Evolutionary conservation across 2,888 invertebrate genomes (phyloP).

Genomic region (Chloromyia formosa): DNA sequence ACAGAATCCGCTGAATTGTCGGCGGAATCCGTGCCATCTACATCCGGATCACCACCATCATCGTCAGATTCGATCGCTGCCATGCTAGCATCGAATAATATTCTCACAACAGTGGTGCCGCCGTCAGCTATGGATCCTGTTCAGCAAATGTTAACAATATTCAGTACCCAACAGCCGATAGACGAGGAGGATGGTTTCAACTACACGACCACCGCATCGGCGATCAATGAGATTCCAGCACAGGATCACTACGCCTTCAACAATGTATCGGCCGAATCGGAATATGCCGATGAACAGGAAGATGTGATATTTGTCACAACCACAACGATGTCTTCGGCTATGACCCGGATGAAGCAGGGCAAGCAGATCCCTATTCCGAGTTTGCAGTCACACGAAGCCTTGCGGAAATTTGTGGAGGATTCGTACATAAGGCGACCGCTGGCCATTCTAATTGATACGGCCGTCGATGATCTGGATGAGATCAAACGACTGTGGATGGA

Average conservation of each 20-base stretch:
- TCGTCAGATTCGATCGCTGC: conserved; percentile 47
- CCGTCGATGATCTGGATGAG: conserved; percentile 59
- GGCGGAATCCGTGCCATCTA: background rate
- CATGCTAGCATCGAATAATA: conserved; percentile 20
- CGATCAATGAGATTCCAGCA: conserved; percentile 37
- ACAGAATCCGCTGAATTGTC: background rate
- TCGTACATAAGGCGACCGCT: conserved; percentile 63
- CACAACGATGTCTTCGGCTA: conserved; percentile 47
- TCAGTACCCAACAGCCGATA: conserved; percentile 15
- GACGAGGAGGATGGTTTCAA: conserved; percentile 40
- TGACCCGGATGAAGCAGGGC: conserved; percentile 55
- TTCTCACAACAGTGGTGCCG: conserved; percentile 50
- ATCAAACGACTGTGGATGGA: conserved; percentile 62
- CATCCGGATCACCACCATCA: conserved; percentile 30
- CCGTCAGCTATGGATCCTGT: conserved; percentile 40
- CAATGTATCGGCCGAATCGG: conserved; percentile 41
- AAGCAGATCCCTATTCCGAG: conserved; percentile 58
- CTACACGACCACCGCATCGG: conserved; percentile 48
- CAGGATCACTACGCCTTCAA: conserved; percentile 22
- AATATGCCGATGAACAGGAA: conserved; percentile 24
- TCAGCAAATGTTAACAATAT: conserved; percentile 43
- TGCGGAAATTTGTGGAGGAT: conserved; percentile 63
- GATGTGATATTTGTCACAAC: conserved; percentile 44
- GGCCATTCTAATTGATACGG: conserved; percentile 63
- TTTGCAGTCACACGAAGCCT: conserved; percentile 58